Evolutionary conservation across 2,888 invertebrate genomes (phyloP).

Genomic region (Troglohyphantes excavatus): DNA sequence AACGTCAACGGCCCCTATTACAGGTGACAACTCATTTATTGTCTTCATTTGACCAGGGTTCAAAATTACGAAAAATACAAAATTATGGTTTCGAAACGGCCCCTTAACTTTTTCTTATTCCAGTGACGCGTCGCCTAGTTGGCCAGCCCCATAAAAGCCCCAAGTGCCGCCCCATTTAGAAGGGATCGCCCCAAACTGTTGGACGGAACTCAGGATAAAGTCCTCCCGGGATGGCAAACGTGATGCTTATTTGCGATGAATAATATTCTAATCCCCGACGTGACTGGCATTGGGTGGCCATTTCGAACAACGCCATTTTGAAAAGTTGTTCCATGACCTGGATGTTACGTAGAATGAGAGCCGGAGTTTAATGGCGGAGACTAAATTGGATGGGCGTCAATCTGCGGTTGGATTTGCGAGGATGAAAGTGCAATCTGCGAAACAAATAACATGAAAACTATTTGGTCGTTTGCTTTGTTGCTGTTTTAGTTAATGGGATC

Average conservation of each 20-base stretch:
- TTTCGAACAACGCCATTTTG: not conserved
- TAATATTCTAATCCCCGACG: constrained; percentile 54
- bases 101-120: not conserved
- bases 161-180: not conserved
- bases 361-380: not conserved
- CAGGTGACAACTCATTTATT: no score
- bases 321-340: not conserved
- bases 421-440: no score
- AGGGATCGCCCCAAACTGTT: not conserved
- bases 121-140: not conserved
- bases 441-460: no score
- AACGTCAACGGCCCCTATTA: no score
- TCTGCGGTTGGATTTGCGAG: not conserved
- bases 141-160: not conserved
- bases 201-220: not conserved
- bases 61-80: no score
- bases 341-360: not conserved
- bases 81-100: no score
- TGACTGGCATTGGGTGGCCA: not conserved
- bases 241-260: constrained; percentile 23
- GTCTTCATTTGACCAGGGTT: no score
- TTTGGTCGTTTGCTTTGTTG: no score
- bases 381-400: not conserved
- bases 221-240: not conserved
- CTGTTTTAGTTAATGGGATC: no score